Base-by-base conservation (phyloP, 2,888 invertebrate genomes). In the Tetramorium bicarinatum region DNA sequence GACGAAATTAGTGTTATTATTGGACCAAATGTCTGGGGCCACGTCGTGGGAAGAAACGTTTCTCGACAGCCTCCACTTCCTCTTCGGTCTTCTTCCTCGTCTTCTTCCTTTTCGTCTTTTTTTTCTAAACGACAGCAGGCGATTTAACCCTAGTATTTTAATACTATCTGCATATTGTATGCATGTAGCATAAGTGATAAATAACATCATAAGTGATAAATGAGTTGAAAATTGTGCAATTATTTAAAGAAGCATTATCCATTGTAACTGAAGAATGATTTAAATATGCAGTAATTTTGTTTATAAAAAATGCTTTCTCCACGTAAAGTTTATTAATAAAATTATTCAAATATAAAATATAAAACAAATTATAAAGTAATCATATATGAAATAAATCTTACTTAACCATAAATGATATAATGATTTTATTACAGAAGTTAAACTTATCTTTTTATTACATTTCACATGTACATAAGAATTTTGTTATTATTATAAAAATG, bases 1-100 rank as follows among this genome's bases (percentile, higher is more conserved):
- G 92, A 92, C 93, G 90, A 93, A 94, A 94, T 94, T 93, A 94
- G 93, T 94, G 92, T 94, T 94, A 94, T 94, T 94, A 94, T 94
- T 94, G 94, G 94, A 93, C 94, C 94, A 93, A 94, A 94, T 94
- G 94, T 94, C 93, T 92, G 93, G 92, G 92, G 90, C 91, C 91
- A 90, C 87, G 92, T 90, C 94, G 94, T 94, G 94, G 94, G 94
- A 94, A 94, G 88, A 85, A 86, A 90, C 83, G 85, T 85, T 87
- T 87, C 89, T 85, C 85, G 83, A 74, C 91, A 88, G 84, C 87
- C 86, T 87, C 85, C 86, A 86, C 87, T 88, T 91, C 88, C 89
- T 88, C 89, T 88, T 82, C 89, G 72, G 69, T 71, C 77, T 88
- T 56, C 74, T 61, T 64, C 82, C 77, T 81, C 52, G 64, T 82